Conservation (phyloP, 2,888 invertebrate genomes). For the Nesidiocoris tenuis region DNA sequence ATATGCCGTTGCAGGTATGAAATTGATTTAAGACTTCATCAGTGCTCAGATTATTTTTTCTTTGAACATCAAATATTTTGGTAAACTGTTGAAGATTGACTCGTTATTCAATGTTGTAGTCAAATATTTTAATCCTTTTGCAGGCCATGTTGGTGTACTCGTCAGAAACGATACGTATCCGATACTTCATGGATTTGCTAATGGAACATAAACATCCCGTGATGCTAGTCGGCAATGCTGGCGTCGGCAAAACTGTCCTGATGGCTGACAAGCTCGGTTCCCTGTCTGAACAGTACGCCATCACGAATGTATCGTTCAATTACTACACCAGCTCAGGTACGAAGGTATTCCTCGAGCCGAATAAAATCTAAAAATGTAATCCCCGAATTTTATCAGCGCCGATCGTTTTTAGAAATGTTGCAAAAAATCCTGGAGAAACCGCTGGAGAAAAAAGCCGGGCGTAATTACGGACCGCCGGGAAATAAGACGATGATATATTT, state of each 20-base stretch:
- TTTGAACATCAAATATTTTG: no score
- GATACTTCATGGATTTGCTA: slow-evolving; percentile 84
- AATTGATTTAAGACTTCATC: neutral
- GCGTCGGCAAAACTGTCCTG: slow-evolving; percentile 86
- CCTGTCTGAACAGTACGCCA: slow-evolving; percentile 80
- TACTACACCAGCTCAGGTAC: slow-evolving; percentile 86
- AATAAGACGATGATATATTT: slow-evolving; percentile 92
- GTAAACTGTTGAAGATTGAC: no score
- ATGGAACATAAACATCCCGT: slow-evolving; percentile 87
- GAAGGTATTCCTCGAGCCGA: no score
- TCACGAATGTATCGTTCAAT: slow-evolving; percentile 92
- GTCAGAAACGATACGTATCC: slow-evolving; percentile 84
- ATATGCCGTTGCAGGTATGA: slow-evolving; percentile 81
- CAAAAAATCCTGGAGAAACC: slow-evolving; percentile 92
- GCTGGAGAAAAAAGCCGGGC: slow-evolving; percentile 91
- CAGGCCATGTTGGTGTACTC: slow-evolving; percentile 90
- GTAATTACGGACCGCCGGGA: slow-evolving; percentile 94
- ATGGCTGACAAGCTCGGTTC: slow-evolving; percentile 63
- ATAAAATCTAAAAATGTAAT: no score
- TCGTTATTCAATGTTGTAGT: no score
- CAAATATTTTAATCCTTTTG: no score
- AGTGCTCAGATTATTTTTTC: no score
- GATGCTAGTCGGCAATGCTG: slow-evolving; percentile 91
- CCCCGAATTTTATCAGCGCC: no score
- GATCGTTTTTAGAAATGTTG: slow-evolving; percentile 65